phyloP scores from a whole-genome alignment of 2,113 vertebrate genomes.

The Vombatus ursinus region DNA sequence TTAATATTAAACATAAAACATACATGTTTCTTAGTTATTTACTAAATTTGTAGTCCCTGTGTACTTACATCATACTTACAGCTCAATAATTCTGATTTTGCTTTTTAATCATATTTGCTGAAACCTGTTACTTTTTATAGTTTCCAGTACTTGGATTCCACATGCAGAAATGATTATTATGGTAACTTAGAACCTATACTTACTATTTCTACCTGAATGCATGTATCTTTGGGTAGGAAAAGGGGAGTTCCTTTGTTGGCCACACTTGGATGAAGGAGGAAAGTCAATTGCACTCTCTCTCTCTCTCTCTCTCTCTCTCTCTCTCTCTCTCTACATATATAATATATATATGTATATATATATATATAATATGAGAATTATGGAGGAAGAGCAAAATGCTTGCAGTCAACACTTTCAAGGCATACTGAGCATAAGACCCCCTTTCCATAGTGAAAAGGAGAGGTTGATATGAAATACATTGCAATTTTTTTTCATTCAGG shows the following conservation, averaged over 20 bases:
- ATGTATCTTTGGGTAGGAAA: background rate
- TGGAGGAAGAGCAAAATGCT: background rate
- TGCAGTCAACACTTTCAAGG: conserved; percentile 13
- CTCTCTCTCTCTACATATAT: no score
- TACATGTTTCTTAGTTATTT: background rate
- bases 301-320: no score
- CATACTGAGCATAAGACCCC: background rate
- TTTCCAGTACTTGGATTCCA: conserved; percentile 2
- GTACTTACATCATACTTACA: background rate
- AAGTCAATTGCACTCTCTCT: background rate
- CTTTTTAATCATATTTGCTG: conserved; percentile 10
- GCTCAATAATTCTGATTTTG: background rate
- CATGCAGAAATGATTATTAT: background rate
- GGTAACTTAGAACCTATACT: conserved; percentile 22
- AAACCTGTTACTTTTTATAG: background rate
- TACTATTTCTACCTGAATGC: background rate
- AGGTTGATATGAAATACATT: background rate
- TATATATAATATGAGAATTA: conserved; percentile 7
- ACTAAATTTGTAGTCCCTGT: background rate
- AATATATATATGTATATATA: no score
- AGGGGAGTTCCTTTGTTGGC: background rate
- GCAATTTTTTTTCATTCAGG: conserved; percentile 52
- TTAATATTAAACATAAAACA: background rate
- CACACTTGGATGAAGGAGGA: background rate
- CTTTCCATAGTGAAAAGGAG: background rate